These are phyloP conservation scores for Physella acuta DNA, from an alignment of 1,140 invertebrate species.

Conservation along the genomic window DNA sequence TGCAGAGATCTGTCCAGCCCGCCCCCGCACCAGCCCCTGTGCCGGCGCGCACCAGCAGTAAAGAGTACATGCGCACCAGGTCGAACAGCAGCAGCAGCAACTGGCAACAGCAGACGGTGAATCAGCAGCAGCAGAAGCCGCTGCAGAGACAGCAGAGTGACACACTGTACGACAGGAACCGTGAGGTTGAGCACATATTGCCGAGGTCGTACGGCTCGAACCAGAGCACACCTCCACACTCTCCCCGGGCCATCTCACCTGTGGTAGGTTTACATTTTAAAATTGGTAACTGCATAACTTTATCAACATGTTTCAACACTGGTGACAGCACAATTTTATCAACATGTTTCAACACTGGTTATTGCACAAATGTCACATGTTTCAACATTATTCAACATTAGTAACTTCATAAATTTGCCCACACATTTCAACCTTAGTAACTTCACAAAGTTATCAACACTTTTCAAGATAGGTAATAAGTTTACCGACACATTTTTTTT, in stretches of 20 bases:
- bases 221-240: conserved; percentile 33
- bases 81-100: conserved; percentile 39
- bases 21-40: conserved; percentile 61
- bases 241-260: conserved; percentile 30
- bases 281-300: too few relatives aligned
- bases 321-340: conserved; percentile 12
- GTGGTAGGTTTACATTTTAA: conserved; percentile 19
- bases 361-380: too few relatives aligned
- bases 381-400: too few relatives aligned
- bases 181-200: conserved; percentile 24
- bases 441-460: too few relatives aligned
- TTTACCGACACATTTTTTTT: too few relatives aligned
- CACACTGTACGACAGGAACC: conserved; percentile 59
- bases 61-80: conserved; percentile 45
- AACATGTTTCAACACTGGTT: conserved; percentile 22
- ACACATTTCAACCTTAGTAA: too few relatives aligned
- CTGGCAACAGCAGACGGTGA: conserved; percentile 26
- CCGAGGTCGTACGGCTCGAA: conserved; percentile 26
- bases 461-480: too few relatives aligned
- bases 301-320: neutral
- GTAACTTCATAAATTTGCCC: too few relatives aligned
- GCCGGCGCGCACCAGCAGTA: conserved; percentile 58
- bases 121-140: conserved; percentile 34
- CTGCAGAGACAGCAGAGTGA: conserved; percentile 60
- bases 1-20: conserved; percentile 60